Percentiles rank a stretch among this genome's conserved stretches.
phyloP scores from a whole-genome alignment of 2,113 vertebrate genomes.

The Pterocles burchelli region DNA sequence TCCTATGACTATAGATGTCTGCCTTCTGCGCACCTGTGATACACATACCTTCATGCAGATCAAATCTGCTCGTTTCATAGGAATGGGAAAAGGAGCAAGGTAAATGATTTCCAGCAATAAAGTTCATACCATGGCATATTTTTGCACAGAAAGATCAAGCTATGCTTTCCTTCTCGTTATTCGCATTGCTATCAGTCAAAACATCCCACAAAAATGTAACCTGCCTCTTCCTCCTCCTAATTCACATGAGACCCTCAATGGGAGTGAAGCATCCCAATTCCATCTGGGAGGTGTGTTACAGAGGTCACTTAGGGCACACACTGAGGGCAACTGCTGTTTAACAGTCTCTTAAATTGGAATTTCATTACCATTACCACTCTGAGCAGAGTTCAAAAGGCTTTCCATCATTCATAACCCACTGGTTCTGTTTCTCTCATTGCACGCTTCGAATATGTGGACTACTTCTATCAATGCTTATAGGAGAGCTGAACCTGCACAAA shows the following conservation, averaged over 20 bases:
- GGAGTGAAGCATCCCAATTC: fast-evolving
- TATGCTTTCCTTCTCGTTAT: not conserved
- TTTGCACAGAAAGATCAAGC: not conserved
- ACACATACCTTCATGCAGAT: not conserved
- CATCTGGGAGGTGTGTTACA: not conserved
- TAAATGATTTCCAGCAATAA: not conserved
- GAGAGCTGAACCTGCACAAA: not conserved
- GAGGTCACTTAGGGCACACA: not conserved
- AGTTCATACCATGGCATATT: not conserved
- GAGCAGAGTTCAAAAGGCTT: not conserved
- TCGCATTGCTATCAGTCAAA: not conserved
- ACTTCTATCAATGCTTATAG: not conserved
- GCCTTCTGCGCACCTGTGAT: not conserved
- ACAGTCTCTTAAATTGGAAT: not conserved
- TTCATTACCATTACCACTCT: not conserved
- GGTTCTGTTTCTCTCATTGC: not conserved
- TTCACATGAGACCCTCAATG: not conserved
- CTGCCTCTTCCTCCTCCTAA: not conserved
- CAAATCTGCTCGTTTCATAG: not conserved
- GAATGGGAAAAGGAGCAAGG: not conserved
- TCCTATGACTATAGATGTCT: not conserved
- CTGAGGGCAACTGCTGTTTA: not conserved
- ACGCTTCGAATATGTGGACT: not conserved
- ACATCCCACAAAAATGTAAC: not conserved
- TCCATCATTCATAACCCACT: not conserved